Percentiles rank a stretch among this genome's conserved stretches.
Evolutionary conservation across 2,888 invertebrate genomes (phyloP).

Genomic region (Rhagonycha lutea): DNA sequence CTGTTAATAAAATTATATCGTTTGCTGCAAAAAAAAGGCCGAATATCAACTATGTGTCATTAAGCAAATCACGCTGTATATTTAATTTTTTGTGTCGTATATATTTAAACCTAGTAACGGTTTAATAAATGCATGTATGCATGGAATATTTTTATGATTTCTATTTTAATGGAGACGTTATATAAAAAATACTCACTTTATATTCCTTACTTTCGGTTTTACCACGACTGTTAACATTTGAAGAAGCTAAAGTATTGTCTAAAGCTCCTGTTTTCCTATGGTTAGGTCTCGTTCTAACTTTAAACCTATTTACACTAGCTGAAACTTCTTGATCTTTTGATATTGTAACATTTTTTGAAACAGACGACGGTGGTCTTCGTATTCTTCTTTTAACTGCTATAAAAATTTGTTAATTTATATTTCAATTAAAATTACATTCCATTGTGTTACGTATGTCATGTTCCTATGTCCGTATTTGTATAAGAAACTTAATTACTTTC

Average conservation of each 20-base stretch:
- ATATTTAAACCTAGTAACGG: not conserved
- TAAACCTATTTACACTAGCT: slow-evolving; percentile 68
- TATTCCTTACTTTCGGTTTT: slow-evolving; percentile 74
- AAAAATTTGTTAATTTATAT: not conserved
- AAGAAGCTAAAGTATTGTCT: slow-evolving; percentile 58
- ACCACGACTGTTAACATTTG: slow-evolving; percentile 46
- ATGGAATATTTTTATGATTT: not conserved
- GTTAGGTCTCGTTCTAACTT: slow-evolving; percentile 64
- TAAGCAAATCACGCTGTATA: not conserved
- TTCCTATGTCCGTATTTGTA: not conserved
- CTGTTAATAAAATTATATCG: not conserved
- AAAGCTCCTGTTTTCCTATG: slow-evolving; percentile 62
- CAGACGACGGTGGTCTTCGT: slow-evolving; percentile 67
- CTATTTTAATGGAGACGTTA: not conserved
- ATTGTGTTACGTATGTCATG: not conserved
- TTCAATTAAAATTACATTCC: not conserved
- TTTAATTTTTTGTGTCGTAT: not conserved
- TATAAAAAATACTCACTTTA: slow-evolving; percentile 56
- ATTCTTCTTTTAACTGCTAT: slow-evolving; percentile 65
- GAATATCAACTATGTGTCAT: not conserved
- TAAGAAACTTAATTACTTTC: not conserved
- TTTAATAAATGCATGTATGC: not conserved
- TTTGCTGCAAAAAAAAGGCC: not conserved
- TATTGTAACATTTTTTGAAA: slow-evolving; percentile 51
- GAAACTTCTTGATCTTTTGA: slow-evolving; percentile 64